A percentile compares a stretch with the other conserved stretches of the same genome.
phyloP scores from a whole-genome alignment of 2,113 vertebrate genomes.

The Sceloporus undulatus region DNA sequence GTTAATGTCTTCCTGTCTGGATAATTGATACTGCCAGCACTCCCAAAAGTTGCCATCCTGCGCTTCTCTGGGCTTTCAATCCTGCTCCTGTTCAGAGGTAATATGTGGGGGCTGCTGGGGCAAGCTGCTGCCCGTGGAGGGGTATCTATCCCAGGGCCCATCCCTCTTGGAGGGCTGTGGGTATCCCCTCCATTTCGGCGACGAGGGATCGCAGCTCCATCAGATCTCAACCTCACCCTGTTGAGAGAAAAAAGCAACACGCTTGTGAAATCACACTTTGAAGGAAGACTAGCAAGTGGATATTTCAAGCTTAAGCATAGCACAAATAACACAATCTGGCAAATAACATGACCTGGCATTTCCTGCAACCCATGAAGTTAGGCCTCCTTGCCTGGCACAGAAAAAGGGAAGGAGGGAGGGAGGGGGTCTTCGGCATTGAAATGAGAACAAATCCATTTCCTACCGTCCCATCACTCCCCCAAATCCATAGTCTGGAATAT shows the following conservation, averaged over 20 bases:
- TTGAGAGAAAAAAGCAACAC: slow-evolving; percentile 43
- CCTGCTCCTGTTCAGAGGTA: slow-evolving; percentile 85
- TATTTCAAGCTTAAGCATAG: background rate
- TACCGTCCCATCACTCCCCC: slow-evolving; percentile 95
- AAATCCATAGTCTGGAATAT: slow-evolving; percentile 91
- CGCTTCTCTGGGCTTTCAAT: slow-evolving; percentile 96
- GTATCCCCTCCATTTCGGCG: slow-evolving; percentile 89
- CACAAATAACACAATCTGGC: no score
- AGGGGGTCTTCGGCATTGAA: accelerated
- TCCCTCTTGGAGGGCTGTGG: slow-evolving; percentile 91
- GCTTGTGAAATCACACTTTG: slow-evolving; percentile 4
- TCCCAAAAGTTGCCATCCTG: slow-evolving; percentile 94
- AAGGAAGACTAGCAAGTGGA: slow-evolving; percentile 1
- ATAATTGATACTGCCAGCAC: slow-evolving; percentile 95
- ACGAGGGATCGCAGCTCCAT: slow-evolving; percentile 92
- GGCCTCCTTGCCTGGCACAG: background rate
- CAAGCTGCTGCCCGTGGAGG: slow-evolving; percentile 95
- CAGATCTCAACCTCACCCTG: slow-evolving; percentile 93
- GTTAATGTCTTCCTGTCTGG: slow-evolving; percentile 90
- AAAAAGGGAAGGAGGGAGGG: no score
- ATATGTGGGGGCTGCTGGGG: slow-evolving; percentile 96
- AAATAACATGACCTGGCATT: background rate
- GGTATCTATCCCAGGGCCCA: slow-evolving; percentile 87
- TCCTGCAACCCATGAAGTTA: background rate
- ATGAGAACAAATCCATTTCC: slow-evolving; percentile 33